Percentiles rank a stretch among this genome's conserved stretches.
phyloP scores from a whole-genome alignment of 2,888 invertebrate species.

The Kryphioiulus occultus region DNA sequence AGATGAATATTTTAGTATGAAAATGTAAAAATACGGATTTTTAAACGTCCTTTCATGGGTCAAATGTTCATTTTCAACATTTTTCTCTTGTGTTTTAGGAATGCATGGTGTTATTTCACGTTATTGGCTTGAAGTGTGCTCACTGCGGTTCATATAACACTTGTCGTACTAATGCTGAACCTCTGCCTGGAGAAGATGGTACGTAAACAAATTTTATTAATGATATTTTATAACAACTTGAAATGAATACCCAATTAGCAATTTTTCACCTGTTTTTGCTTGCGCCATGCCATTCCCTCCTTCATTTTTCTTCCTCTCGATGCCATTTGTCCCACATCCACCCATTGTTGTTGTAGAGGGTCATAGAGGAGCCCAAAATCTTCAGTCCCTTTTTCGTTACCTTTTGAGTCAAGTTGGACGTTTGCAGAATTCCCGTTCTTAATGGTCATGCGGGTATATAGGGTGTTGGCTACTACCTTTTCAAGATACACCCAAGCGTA shows the following conservation, averaged over 20 bases:
- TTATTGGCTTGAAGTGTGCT: conserved; percentile 84
- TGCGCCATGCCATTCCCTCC: background rate
- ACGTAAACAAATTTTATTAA: background rate
- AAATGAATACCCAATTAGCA: background rate
- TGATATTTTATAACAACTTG: background rate
- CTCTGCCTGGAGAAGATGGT: background rate
- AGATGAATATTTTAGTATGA: background rate
- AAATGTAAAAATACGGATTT: background rate
- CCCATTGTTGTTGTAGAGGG: conserved; percentile 40
- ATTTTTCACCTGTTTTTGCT: background rate
- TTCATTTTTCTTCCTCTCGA: background rate
- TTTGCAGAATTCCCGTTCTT: conserved; percentile 37
- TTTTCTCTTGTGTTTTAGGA: background rate
- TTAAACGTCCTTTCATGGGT: background rate
- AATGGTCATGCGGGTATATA: background rate
- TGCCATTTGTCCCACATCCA: background rate
- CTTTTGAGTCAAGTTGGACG: conserved; percentile 46
- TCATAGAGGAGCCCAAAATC: conserved; percentile 41
- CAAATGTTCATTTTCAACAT: background rate
- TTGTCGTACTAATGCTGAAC: conserved; percentile 62
- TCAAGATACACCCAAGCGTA: conserved; percentile 22
- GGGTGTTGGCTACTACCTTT: conserved; percentile 27
- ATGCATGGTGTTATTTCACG: conserved; percentile 80
- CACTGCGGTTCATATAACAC: conserved; percentile 93
- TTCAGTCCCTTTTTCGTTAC: conserved; percentile 40